A percentile compares a stretch with the other conserved stretches of the same genome.
These are phyloP conservation scores for Pangasius larnaudii DNA, from an alignment of 2,797 vertebrate genomes.

Conservation along the genomic window DNA sequence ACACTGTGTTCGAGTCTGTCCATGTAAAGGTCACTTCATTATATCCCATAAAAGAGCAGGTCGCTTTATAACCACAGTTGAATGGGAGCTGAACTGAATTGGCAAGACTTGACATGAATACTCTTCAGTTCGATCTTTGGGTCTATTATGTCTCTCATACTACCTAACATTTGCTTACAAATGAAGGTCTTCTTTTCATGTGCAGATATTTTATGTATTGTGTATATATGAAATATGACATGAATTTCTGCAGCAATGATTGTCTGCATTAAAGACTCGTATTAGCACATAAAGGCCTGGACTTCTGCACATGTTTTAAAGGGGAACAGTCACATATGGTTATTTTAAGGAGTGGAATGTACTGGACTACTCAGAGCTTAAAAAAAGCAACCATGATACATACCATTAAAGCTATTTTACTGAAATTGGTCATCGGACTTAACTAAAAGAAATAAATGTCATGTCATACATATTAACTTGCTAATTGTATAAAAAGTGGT, in stretches of 20 bases:
- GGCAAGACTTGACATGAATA: not conserved
- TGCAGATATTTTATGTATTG: conserved; percentile 29
- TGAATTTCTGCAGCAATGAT: not conserved
- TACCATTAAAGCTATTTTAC: not conserved
- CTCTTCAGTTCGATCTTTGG: not conserved
- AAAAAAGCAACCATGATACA: not conserved
- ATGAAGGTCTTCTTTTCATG: conserved; percentile 31
- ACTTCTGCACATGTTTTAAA: not conserved
- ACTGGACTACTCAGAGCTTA: not conserved
- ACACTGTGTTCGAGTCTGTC: not conserved
- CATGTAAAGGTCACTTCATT: not conserved
- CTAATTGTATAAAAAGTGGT: not conserved
- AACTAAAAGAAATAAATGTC: not conserved
- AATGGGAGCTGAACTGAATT: not conserved
- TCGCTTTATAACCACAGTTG: not conserved
- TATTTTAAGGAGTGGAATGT: not conserved
- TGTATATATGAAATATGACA: conserved; percentile 38
- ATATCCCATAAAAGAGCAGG: not conserved
- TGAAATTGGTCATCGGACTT: not conserved
- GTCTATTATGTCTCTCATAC: not conserved
- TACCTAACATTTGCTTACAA: not conserved
- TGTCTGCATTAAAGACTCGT: not conserved
- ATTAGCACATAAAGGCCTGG: not conserved
- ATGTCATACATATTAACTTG: not conserved
- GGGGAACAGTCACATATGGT: not conserved